Percentiles rank a stretch among this genome's conserved stretches.
Conservation (phyloP, 2,797 vertebrate species). For the Spinibarbus caldwelli region DNA sequence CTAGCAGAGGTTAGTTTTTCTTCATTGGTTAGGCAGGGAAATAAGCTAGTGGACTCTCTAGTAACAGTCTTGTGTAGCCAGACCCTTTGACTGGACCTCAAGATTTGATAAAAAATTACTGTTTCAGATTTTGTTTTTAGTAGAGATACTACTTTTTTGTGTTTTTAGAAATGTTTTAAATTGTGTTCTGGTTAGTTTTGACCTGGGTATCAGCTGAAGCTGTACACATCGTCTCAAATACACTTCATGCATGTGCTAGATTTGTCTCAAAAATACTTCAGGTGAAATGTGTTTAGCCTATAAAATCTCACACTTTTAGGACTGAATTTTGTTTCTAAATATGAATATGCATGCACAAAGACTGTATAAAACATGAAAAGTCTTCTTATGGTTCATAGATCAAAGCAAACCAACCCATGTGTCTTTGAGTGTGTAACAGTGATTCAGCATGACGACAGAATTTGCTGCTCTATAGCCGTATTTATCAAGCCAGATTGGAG, state of each 20-base stretch:
- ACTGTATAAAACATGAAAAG: neutral
- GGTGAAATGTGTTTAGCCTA: neutral
- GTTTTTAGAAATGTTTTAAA: neutral
- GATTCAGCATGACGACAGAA: conserved; percentile 54
- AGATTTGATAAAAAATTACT: neutral
- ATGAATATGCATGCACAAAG: neutral
- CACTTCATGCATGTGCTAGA: neutral
- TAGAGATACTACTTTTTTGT: too few relatives aligned
- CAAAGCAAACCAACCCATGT: neutral
- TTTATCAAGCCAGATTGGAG: conserved; percentile 60
- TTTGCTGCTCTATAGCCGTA: conserved; percentile 40
- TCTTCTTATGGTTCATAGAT: neutral
- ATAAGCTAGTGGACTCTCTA: neutral
- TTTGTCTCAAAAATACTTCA: neutral
- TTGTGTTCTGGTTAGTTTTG: neutral
- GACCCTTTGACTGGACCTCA: neutral
- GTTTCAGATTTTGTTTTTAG: too few relatives aligned
- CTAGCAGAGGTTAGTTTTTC: conserved; percentile 38
- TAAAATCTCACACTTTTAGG: too few relatives aligned
- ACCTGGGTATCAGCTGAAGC: neutral
- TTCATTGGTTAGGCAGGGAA: neutral
- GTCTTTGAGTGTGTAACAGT: conserved; percentile 36
- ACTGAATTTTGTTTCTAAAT: neutral
- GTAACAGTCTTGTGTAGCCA: neutral
- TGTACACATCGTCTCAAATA: neutral